Evolutionary conservation across 2,888 invertebrate species (phyloP).

Genomic region (Pyrocoelia pectoralis): DNA sequence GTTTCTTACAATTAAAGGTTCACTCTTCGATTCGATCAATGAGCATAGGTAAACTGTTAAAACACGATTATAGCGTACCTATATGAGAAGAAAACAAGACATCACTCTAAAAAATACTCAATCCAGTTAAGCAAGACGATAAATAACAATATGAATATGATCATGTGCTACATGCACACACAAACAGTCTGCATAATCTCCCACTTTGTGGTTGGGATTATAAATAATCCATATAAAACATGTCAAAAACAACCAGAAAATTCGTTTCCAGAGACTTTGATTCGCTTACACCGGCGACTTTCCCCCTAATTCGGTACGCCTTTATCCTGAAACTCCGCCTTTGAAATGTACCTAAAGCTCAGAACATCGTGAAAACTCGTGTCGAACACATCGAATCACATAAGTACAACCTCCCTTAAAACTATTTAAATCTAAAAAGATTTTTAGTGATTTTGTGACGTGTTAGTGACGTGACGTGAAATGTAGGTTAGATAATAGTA

Average conservation of each 20-base stretch:
- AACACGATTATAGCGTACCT: constrained; percentile 28
- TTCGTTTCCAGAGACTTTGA: constrained; percentile 45
- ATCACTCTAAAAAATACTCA: constrained; percentile 50
- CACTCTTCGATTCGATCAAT: constrained; percentile 23
- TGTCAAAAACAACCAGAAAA: constrained; percentile 50
- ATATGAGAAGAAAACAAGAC: constrained; percentile 52
- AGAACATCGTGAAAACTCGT: constrained; percentile 55
- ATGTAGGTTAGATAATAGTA: constrained; percentile 2
- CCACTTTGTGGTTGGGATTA: constrained; percentile 47
- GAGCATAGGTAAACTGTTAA: constrained; percentile 34
- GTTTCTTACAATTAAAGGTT: constrained; percentile 1
- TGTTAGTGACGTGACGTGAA: constrained; percentile 19
- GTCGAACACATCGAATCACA: constrained; percentile 52
- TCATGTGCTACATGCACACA: constrained; percentile 37
- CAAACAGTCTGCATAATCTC: constrained; percentile 45
- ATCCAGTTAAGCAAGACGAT: constrained; percentile 48
- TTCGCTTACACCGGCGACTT: constrained; percentile 45
- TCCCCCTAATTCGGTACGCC: constrained; percentile 45
- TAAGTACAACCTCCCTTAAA: constrained; percentile 15
- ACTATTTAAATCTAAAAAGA: constrained; percentile 10
- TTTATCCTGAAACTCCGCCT: constrained; percentile 52
- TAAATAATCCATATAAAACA: constrained; percentile 57
- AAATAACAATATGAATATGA: constrained; percentile 49
- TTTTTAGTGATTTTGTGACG: constrained; percentile 21
- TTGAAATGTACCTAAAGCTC: constrained; percentile 46